Percentiles rank a stretch among this genome's conserved stretches.
Evolutionary conservation across 2,888 invertebrate genomes (phyloP).

Genomic region (Iphiclides podalirius): DNA sequence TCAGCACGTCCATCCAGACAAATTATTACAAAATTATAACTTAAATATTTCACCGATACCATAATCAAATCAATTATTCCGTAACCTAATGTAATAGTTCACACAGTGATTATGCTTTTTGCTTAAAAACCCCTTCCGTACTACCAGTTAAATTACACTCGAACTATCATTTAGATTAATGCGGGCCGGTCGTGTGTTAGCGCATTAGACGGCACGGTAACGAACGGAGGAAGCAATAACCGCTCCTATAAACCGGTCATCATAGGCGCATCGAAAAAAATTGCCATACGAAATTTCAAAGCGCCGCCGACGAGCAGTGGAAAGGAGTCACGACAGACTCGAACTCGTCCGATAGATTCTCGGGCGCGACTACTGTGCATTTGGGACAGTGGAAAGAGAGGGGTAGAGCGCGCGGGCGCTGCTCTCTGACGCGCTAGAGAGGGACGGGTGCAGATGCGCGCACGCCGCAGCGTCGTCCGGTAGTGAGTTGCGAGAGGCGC

Average conservation of each 20-base stretch:
- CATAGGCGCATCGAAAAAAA: slow-evolving; percentile 61
- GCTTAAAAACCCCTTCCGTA: neutral
- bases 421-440: slow-evolving; percentile 34
- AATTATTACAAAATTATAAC: too few relatives aligned
- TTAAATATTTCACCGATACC: too few relatives aligned
- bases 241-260: slow-evolving; percentile 60
- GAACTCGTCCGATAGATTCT: slow-evolving; percentile 70
- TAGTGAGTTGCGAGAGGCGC: slow-evolving; percentile 50
- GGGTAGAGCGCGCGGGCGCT: too few relatives aligned
- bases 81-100: neutral
- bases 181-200: slow-evolving; percentile 37
- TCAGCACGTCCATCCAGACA: too few relatives aligned
- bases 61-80: slow-evolving; percentile 12
- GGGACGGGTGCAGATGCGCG: slow-evolving; percentile 59
- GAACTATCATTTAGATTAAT: slow-evolving; percentile 26
- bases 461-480: slow-evolving; percentile 51
- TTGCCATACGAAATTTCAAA: slow-evolving; percentile 59
- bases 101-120: neutral
- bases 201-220: too few relatives aligned
- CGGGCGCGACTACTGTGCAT: slow-evolving; percentile 70
- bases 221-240: too few relatives aligned
- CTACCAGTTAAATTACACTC: slow-evolving; percentile 3
- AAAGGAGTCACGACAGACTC: slow-evolving; percentile 66
- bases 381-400: slow-evolving; percentile 27
- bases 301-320: slow-evolving; percentile 60